Evolutionary conservation across 2,888 invertebrate genomes (phyloP), one percentile per base, ranked within the genome.

Genomic region (Palloptera scutellata): DNA sequence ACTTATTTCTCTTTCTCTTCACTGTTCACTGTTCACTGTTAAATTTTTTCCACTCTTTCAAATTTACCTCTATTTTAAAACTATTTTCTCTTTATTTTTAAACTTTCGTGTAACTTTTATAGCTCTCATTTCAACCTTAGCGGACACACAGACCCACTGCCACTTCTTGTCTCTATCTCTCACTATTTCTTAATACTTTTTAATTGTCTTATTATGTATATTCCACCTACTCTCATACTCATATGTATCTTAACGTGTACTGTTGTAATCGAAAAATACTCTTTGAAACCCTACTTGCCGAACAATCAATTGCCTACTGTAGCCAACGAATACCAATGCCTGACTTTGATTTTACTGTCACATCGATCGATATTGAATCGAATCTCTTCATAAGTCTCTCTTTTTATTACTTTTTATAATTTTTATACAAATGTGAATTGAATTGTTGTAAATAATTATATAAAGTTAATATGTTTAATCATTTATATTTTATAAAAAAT

Each of bases 371-470:
- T 69, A 71, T 60, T 54, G 64, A 70, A 63, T 66, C 69, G 53
- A 51, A 43, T 41, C 59, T 61, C 54, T 63, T 30, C 30, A 30
- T 30, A 30, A 30, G 30, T 30, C 42, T 40, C 52, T 42, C 67
- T 41, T 54, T 57, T 67, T 59, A 65, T 61, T 72, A 59, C 66
- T 65, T 66, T 67, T 64, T 61, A 70, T 66, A 63, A 19, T 19
- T 75, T 73, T 54, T 64, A 75, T 72, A 75, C 73, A 73, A 75
- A 74, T 74, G 74, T 79, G 65, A 67, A 69, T 57, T 79, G 65
- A 67, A 67, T 55, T 72, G 75, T 78, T 81, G 81, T 81, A 82
- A 77, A 81, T 81, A 79, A 74, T 61, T 15, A 48, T 61, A 40
- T 48, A 48, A 48, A 48, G 20, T 61, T 42, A 42, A 52, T 59